These are phyloP conservation scores for Geophilus truncorum DNA, from an alignment of 2,888 invertebrate genomes.

Conservation along the genomic window DNA sequence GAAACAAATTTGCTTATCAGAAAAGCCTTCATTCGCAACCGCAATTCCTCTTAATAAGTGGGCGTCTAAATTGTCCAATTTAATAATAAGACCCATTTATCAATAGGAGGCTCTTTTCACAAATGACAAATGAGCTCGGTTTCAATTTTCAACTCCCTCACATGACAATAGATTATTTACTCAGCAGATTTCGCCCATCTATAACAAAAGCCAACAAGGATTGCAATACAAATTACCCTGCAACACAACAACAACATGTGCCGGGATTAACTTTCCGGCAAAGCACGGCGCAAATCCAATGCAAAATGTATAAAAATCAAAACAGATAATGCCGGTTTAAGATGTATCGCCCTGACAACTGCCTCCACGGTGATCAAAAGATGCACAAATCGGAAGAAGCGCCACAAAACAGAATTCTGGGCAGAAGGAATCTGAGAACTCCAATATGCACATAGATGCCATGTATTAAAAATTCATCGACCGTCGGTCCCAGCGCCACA, in stretches of 20 bases:
- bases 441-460: not conserved
- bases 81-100: not conserved
- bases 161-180: slow-evolving; percentile 3
- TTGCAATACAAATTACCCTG: not conserved
- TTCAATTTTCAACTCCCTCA: not conserved
- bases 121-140: not conserved
- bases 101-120: not conserved
- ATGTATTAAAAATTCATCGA: slow-evolving; percentile 14
- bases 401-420: not conserved
- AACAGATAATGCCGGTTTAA: too few relatives aligned
- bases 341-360: not conserved
- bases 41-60: slow-evolving; percentile 1
- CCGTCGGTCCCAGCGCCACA: not conserved
- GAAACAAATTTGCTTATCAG: not conserved
- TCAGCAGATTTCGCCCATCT: not conserved
- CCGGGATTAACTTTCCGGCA: too few relatives aligned
- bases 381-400: not conserved
- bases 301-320: too few relatives aligned
- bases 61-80: not conserved
- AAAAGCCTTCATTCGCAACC: not conserved
- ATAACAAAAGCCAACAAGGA: not conserved
- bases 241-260: too few relatives aligned
- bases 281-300: too few relatives aligned
- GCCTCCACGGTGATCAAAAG: not conserved
- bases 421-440: not conserved